Evolutionary conservation across 1,140 invertebrate genomes (phyloP).

Genomic region (Drosophila bocki): DNA sequence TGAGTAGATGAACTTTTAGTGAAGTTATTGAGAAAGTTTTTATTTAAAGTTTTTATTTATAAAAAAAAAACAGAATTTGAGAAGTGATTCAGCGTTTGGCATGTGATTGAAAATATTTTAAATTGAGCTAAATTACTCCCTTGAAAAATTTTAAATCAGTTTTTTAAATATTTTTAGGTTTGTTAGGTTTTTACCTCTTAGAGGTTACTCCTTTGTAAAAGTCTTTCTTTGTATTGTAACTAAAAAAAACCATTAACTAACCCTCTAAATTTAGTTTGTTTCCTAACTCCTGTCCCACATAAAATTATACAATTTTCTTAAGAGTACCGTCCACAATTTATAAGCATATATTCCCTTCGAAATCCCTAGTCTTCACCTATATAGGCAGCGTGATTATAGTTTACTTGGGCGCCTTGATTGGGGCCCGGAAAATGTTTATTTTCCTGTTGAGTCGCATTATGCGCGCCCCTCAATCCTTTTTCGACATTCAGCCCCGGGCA

Average conservation of each 20-base stretch:
- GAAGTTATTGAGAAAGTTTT: neutral
- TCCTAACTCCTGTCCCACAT: slow-evolving; percentile 19
- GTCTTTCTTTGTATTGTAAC: neutral
- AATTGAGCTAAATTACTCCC: no score
- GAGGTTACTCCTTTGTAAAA: neutral
- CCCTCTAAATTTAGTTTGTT: slow-evolving; percentile 5
- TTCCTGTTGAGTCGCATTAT: slow-evolving; percentile 88
- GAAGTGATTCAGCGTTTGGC: neutral
- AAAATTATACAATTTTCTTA: neutral
- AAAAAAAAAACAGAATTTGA: neutral
- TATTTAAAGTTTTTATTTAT: neutral
- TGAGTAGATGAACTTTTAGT: neutral
- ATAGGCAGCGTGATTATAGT: slow-evolving; percentile 47
- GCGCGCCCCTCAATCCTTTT: slow-evolving; percentile 90
- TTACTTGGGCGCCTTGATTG: slow-evolving; percentile 54
- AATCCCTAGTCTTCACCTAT: slow-evolving; percentile 54
- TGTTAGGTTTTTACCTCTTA: neutral
- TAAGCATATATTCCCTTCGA: slow-evolving; percentile 1
- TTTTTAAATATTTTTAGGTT: neutral
- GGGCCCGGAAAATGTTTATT: slow-evolving; percentile 55
- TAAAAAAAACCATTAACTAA: neutral
- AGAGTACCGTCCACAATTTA: slow-evolving; percentile 5
- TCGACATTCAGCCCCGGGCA: slow-evolving; percentile 91
- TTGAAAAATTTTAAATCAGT: no score
- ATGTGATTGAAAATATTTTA: neutral